Base-by-base conservation (phyloP, 1,140 invertebrate species). In the Onthophagus taurus region DNA sequence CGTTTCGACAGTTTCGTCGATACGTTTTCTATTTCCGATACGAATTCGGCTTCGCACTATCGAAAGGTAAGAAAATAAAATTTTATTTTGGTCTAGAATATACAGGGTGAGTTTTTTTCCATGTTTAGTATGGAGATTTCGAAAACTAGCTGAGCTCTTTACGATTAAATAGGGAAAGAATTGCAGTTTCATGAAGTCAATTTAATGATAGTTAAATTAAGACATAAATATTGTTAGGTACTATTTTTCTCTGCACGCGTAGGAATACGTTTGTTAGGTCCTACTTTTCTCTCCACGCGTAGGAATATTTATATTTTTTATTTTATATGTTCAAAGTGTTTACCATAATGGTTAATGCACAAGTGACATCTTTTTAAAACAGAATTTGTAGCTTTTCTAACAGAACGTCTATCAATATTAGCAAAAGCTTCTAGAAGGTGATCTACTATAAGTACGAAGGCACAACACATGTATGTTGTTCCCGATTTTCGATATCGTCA, bases 1-100 rank as follows among this genome's bases (percentile, higher is more conserved):
- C 65, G 74, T 18, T 77, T 77, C 58, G 73, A 76, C 58, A 75
- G 74, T 3, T 64, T 72, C 46, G 72, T 77, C 49, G 74, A 76
- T 52, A 76, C 75, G n/a, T 75, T 73, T 55, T 76, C 73, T 26
- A 69, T 76, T 45, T 73, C 74, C 17, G 73, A 75, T 39, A 67
- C 60, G 51, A 67, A 65, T 45, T 63, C 65, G 30, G 38, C 26
- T 4, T 26, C 38, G 12, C 21, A 41, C 23, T 41, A 41, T 20
- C 16, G 44, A 17, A 45, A 39, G 73, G 73, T 75, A 70, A 72
- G 63, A 42, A 24, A 39, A 24, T 2, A 13, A 2, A 9, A 4
- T 39, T 9, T 3, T 39, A 2, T 39, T 1, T 12, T 3, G 19
- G 12, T 26, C 8, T 14, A 7, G 11, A 21, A 21, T 12, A 37